Percentiles rank a stretch among this genome's conserved stretches.
Evolutionary conservation across 2,888 invertebrate genomes (phyloP).

Genomic region (Panzeria rudis): DNA sequence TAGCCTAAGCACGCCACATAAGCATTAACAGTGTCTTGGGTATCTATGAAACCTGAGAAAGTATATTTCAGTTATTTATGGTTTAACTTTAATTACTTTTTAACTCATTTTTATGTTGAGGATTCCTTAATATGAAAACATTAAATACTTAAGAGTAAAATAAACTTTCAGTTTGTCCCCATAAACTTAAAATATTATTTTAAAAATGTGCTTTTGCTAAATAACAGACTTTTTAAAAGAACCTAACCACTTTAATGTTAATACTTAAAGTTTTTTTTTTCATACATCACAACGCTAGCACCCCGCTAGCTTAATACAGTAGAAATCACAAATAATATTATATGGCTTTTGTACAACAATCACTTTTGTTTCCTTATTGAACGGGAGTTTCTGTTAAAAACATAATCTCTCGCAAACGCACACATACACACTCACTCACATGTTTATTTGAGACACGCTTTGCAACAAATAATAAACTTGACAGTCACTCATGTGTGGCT

Average conservation of each 20-base stretch:
- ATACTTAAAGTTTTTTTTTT: background rate
- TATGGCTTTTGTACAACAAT: conserved; percentile 50
- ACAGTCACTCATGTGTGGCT: conserved; percentile 70
- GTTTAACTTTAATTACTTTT: no score
- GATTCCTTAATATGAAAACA: background rate
- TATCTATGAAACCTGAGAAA: no score
- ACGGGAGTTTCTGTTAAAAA: conserved; percentile 2
- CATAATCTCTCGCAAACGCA: background rate
- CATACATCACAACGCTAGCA: background rate
- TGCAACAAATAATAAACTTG: conserved; percentile 5
- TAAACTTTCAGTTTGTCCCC: background rate
- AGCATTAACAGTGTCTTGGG: no score
- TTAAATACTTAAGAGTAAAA: no score
- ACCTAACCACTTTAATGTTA: no score
- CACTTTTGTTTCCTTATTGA: conserved; percentile 38
- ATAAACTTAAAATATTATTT: background rate
- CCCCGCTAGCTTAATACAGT: conserved; percentile 7
- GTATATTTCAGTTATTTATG: no score
- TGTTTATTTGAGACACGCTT: background rate
- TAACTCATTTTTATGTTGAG: no score
- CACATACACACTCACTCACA: background rate
- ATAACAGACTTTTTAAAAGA: no score
- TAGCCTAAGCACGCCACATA: no score
- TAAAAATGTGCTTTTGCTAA: background rate
- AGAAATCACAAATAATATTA: conserved; percentile 30